Percentiles rank a stretch among this genome's conserved stretches.
Evolutionary conservation across 1,140 invertebrate genomes (phyloP).

Genomic region (Epicauta chinensis): DNA sequence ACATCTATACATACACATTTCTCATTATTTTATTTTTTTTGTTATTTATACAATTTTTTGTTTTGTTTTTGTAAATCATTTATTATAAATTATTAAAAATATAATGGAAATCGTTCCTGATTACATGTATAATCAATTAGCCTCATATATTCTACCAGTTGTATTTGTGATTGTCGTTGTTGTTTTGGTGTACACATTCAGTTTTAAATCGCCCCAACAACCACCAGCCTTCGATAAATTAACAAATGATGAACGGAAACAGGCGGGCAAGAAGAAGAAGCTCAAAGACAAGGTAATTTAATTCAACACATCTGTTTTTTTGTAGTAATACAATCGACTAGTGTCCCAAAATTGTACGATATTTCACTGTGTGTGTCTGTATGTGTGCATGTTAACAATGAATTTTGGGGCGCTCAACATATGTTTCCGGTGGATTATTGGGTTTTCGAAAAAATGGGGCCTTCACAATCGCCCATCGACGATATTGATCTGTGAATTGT

Average conservation of each 20-base stretch:
- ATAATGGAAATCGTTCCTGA: slow-evolving; percentile 52
- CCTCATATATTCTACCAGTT: slow-evolving; percentile 57
- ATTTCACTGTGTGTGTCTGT: no score
- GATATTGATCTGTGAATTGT: no score
- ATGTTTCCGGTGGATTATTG: no score
- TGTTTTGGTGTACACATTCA: slow-evolving; percentile 63
- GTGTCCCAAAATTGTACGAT: no score
- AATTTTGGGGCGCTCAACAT: no score
- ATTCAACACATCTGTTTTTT: neutral
- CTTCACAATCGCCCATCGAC: no score
- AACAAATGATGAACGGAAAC: slow-evolving; percentile 56
- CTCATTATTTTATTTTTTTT: no score
- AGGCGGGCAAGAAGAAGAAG: slow-evolving; percentile 60
- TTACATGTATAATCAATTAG: slow-evolving; percentile 50
- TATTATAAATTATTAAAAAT: slow-evolving; percentile 38
- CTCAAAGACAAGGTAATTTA: slow-evolving; percentile 60
- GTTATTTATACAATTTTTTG: no score
- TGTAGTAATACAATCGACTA: no score
- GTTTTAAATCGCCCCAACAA: slow-evolving; percentile 65
- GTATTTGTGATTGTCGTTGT: slow-evolving; percentile 58
- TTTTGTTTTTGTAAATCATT: slow-evolving; percentile 34
- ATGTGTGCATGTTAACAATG: no score
- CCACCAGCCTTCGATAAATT: slow-evolving; percentile 61
- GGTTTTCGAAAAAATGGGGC: no score
- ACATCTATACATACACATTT: no score